phyloP scores from a whole-genome alignment of 2,797 vertebrate genomes.

The Decapterus maruadsi region DNA sequence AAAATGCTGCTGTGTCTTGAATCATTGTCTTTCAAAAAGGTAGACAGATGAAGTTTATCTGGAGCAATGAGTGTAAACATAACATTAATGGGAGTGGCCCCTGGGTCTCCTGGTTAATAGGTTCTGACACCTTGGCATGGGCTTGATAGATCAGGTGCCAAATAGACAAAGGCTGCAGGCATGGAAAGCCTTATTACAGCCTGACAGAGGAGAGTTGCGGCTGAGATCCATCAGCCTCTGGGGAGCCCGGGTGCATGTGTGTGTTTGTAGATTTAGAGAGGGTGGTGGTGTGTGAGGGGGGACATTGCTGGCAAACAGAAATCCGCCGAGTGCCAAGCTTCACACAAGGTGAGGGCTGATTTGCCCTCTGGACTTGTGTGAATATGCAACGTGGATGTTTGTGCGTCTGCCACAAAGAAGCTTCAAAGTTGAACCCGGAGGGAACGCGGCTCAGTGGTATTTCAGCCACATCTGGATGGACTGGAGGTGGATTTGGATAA shows the following conservation, averaged over 20 bases:
- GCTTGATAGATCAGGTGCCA: slow-evolving; percentile 74
- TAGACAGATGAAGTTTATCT: slow-evolving; percentile 60
- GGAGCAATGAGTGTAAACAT: slow-evolving; percentile 64
- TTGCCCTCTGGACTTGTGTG: slow-evolving; percentile 42
- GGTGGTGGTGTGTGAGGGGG: slow-evolving; percentile 13
- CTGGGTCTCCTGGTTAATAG: slow-evolving; percentile 70
- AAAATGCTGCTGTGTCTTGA: not conserved
- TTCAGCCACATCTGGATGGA: slow-evolving; percentile 2
- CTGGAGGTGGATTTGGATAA: not conserved
- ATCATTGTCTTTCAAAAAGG: slow-evolving; percentile 8
- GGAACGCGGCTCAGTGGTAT: slow-evolving; percentile 1
- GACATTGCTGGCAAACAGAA: slow-evolving; percentile 54
- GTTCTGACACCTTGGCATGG: slow-evolving; percentile 65
- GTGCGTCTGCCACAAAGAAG: slow-evolving; percentile 17
- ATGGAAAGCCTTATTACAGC: slow-evolving; percentile 67
- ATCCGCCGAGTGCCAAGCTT: slow-evolving; percentile 48
- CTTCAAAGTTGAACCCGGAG: slow-evolving; percentile 17
- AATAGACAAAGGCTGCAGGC: slow-evolving; percentile 66
- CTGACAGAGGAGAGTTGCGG: slow-evolving; percentile 63
- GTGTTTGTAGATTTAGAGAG: slow-evolving; percentile 57
- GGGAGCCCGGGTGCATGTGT: slow-evolving; percentile 57
- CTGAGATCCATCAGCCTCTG: slow-evolving; percentile 72
- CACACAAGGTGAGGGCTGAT: slow-evolving; percentile 37
- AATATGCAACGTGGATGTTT: slow-evolving; percentile 38
- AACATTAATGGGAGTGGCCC: slow-evolving; percentile 62